Base-by-base conservation (phyloP, 2,888 invertebrate species). In the Agrypnus murinus region DNA sequence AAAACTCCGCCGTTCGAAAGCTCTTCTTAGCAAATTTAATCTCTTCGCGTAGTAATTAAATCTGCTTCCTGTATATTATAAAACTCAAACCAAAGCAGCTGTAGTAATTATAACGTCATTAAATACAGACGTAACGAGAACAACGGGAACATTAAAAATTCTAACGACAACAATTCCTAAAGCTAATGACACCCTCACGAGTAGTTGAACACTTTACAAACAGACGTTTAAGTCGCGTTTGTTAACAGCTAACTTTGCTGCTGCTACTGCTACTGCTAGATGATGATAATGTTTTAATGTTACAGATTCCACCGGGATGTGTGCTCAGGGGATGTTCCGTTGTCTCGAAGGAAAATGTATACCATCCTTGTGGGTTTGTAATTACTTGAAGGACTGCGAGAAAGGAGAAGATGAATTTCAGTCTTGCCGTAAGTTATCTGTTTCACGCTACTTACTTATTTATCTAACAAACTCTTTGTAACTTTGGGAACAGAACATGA, bases 371-470 rank as follows among this genome's bases (percentile, higher is more conserved):
- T 92, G 92, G 92, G 95, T 96, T 78, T 98, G 97, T 89, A 96
- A 98, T 89, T 96, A 96, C 86, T 95, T 96, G 84, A 92, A 92
- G 84, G 97, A 97, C 89, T 97, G 97, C 87, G 95, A 95, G 77
- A 95, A 93, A 83, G 96, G 94, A 57, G 95, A 95, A 86, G 95
- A 97, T 84, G 96, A 97, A 86, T 92, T 93, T 85, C 95, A 95
- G 84, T 90, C 93, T 68, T 97, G 96, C 86, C 93, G 96, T 96
- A 89, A 95, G 95, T 94, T n/a, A n/a, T n/a, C n/a, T n/a, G n/a
- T n/a, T n/a, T n/a, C n/a, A n/a, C n/a, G n/a, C n/a, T n/a, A 87
- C 67, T 25, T 25, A 25, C 25, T 25, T 25, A 25, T n/a, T n/a
- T n/a, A n/a, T n/a, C n/a, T n/a, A n/a, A n/a, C n/a, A n/a, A n/a